Evolutionary conservation across 2,113 vertebrate genomes (phyloP).

Genomic region (Gymnogyps californianus): DNA sequence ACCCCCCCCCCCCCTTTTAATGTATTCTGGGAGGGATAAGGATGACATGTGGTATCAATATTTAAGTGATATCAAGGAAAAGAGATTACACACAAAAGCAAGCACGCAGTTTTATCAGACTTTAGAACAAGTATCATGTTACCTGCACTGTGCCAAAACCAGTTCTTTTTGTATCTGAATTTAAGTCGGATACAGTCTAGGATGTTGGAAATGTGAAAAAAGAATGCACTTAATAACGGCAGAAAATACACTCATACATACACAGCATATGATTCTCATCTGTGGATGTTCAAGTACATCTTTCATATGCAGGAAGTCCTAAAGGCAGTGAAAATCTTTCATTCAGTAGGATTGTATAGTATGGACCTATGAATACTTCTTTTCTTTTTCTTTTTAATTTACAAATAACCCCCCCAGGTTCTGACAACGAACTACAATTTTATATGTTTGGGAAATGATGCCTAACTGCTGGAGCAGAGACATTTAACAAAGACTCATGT

Average conservation of each 20-base stretch:
- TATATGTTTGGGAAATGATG: not conserved
- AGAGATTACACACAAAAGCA: not conserved
- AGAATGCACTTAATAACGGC: not conserved
- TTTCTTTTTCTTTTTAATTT: not conserved
- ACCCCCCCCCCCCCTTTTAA: not conserved
- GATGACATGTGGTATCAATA: slow-evolving; percentile 31
- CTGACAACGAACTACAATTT: not conserved
- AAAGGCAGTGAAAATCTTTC: not conserved
- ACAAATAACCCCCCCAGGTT: not conserved
- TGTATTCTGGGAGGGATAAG: not conserved
- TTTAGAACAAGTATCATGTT: slow-evolving; percentile 1
- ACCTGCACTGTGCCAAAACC: not conserved
- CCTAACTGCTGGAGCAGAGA: not conserved
- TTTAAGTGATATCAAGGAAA: not conserved
- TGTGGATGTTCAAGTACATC: not conserved
- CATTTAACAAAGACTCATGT: not conserved
- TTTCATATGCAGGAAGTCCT: not conserved
- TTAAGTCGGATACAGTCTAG: not conserved
- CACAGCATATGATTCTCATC: not conserved
- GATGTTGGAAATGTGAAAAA: not conserved
- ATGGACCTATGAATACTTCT: not conserved
- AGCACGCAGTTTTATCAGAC: not conserved
- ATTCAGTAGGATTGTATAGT: not conserved
- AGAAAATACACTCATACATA: not conserved
- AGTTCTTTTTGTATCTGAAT: not conserved